A percentile compares a stretch with the other conserved stretches of the same genome.
Evolutionary conservation across 2,113 vertebrate species (phyloP).

Genomic region (Equus przewalskii): DNA sequence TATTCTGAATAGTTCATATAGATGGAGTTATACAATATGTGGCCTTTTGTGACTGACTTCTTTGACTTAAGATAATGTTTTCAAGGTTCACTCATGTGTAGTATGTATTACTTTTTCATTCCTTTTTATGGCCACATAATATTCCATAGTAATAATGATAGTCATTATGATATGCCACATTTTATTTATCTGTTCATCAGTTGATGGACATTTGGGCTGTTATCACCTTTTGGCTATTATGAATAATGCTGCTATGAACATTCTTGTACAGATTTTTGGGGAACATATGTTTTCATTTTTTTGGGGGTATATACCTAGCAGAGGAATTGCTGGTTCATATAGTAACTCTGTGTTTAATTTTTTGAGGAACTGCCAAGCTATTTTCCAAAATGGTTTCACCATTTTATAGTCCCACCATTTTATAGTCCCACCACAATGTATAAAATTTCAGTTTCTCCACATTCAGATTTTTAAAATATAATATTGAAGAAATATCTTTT

Average conservation of each 20-base stretch:
- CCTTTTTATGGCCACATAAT: neutral
- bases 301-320: neutral
- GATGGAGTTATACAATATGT: neutral
- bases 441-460: neutral
- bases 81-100: neutral
- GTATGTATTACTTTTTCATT: neutral
- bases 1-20: neutral
- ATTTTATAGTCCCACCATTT: neutral
- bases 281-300: neutral
- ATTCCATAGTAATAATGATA: neutral
- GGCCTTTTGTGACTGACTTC: neutral
- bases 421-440: neutral
- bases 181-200: neutral
- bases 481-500: neutral
- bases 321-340: neutral
- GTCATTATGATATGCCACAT: neutral
- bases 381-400: neutral
- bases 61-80: constrained; percentile 14
- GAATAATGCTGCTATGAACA: neutral
- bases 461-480: neutral
- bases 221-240: neutral
- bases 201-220: neutral
- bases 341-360: neutral
- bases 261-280: neutral
- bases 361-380: neutral